Conservation (phyloP, 2,797 vertebrate species). For the Brachymystax lenok region DNA sequence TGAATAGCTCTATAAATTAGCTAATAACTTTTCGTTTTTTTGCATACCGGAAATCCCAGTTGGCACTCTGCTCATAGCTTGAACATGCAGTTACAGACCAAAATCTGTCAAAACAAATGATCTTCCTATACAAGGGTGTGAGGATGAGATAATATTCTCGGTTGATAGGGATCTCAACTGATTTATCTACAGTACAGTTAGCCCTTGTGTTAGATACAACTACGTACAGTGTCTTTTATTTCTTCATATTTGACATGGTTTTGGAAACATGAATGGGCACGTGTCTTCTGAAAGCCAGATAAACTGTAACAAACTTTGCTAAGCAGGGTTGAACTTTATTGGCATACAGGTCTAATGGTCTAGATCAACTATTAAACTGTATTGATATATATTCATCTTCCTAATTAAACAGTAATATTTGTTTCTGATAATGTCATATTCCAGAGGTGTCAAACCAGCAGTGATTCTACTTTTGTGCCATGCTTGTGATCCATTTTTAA, state of each 20-base stretch:
- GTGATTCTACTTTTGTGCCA: not conserved
- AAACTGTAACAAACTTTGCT: not conserved
- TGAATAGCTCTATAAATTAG: no score
- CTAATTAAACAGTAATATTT: no score
- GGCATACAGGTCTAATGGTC: not conserved
- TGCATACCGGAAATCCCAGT: no score
- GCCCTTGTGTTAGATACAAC: not conserved
- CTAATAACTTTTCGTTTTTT: no score
- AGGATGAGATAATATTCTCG: no score
- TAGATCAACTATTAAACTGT: not conserved
- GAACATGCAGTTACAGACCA: no score
- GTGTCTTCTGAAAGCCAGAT: not conserved
- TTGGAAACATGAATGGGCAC: not conserved
- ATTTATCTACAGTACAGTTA: not conserved
- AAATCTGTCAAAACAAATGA: no score
- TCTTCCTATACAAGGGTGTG: no score
- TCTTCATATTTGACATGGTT: constrained; percentile 1
- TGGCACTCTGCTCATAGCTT: no score
- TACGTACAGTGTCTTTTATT: not conserved
- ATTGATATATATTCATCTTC: not conserved
- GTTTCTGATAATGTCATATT: not conserved
- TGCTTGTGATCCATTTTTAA: not conserved
- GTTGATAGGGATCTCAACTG: not conserved
- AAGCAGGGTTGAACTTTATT: not conserved
- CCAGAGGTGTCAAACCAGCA: not conserved